Base-by-base conservation (phyloP, 1,140 invertebrate genomes). In the Drepana arcuata region DNA sequence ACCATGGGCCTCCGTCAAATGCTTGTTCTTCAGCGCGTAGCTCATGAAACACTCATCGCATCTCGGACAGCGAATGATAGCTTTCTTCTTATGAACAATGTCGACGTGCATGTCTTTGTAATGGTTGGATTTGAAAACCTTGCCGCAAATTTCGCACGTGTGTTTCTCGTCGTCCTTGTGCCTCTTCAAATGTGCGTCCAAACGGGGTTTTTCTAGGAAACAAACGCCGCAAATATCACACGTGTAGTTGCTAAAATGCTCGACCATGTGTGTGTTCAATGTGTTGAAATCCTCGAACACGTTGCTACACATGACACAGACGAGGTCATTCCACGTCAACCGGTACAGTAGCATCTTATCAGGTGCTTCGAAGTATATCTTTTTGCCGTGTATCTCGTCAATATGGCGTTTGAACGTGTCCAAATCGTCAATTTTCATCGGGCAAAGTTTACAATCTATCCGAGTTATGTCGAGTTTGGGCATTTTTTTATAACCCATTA, bases 21-120 rank as follows among this genome's bases (percentile, higher is more conserved):
- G 78, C 18, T 74, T 75, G 33, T 82, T 79, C 23, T 79, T 77
- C 14, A 77, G 39, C 7, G 74, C 72, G 14, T 82, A 79, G 1
- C 72, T 77, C 62, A 82, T 75, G 27, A 82, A 82, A 41, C 69
- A 75, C 25, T 75, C 74, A 14, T 82, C 78, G 14, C 78, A 82
- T 0, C 65, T 26, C 6, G 74, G 74, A 40, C 78, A 82, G 0
- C 73, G 49, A 1, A 82, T 78, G 0, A 77, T 79, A 1, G 78
- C 72, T 35, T 75, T 82, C 33, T 79, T 82, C 34, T 78, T 75
- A 33, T 82, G 78, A 0, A 82, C 72, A 27, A 77, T 79, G 15
- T 79, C 78, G 0, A 82, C 71, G 23, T 82, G 78, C 67, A 82
- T 71, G 16, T 82, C 73, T 28, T 79, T 79, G 13, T 77, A 78